A percentile compares a stretch with the other conserved stretches of the same genome.
Conservation (phyloP, 2,797 vertebrate genomes). For the Dromococcyx pavoninus region DNA sequence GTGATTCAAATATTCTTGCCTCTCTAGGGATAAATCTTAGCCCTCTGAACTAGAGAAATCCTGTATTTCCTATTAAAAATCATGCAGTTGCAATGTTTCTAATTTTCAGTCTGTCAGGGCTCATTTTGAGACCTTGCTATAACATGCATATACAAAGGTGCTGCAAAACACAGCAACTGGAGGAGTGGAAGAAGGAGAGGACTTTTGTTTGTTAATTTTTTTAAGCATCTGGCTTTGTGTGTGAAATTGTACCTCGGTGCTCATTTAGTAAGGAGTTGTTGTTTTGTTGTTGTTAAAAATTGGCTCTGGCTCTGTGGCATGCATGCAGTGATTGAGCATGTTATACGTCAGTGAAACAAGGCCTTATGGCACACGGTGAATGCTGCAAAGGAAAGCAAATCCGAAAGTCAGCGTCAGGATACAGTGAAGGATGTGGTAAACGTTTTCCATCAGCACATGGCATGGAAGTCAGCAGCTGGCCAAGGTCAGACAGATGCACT, state of each 20-base stretch:
- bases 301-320: background rate
- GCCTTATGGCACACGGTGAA: background rate
- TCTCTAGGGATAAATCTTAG: background rate
- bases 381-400: conserved; percentile 1
- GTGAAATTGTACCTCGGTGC: background rate
- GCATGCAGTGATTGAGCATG: background rate
- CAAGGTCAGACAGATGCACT: background rate
- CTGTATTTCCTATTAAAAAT: background rate
- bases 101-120: background rate
- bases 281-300: background rate
- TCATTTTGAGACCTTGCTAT: background rate
- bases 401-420: conserved; percentile 11
- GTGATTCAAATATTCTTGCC: background rate
- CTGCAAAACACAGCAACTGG: background rate
- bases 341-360: background rate
- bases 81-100: background rate
- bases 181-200: background rate
- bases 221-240: background rate
- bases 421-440: background rate
- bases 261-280: background rate
- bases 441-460: background rate
- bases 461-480: conserved; percentile 11
- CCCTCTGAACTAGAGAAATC: background rate
- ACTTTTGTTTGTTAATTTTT: background rate
- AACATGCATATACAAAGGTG: background rate